phyloP scores from a whole-genome alignment of 2,888 invertebrate species.

The Allacma fusca region DNA sequence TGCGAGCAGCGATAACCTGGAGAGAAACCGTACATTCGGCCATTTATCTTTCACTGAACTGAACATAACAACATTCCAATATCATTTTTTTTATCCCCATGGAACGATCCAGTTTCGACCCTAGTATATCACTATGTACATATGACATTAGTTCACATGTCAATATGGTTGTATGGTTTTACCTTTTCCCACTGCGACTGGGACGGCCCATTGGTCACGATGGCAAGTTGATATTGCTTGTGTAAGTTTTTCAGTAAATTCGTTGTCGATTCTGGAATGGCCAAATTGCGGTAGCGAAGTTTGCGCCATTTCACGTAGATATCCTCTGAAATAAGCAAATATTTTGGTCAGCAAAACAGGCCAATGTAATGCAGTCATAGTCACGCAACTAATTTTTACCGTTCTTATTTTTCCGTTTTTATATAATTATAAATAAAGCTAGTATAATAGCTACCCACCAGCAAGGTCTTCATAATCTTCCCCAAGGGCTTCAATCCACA shows the following conservation, averaged over 20 bases:
- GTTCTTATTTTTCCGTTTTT: too few species aligned
- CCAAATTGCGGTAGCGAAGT: conserved; percentile 79
- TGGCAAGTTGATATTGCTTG: conserved; percentile 75
- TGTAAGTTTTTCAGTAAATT: conserved; percentile 75
- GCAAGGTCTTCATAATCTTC: conserved; percentile 76
- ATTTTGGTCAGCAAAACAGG: too few species aligned
- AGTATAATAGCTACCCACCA: conserved; percentile 66
- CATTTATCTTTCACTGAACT: conserved; percentile 2
- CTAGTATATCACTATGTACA: neutral
- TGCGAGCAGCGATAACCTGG: neutral
- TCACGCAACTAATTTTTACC: too few species aligned
- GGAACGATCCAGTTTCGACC: neutral
- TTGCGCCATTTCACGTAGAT: conserved; percentile 81
- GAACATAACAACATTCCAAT: conserved; percentile 24
- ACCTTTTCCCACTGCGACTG: conserved; percentile 90
- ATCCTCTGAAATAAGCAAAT: conserved; percentile 66
- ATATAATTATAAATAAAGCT: too few species aligned
- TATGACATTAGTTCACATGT: conserved; percentile 6
- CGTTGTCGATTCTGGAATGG: conserved; percentile 74
- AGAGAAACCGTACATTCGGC: conserved; percentile 3
- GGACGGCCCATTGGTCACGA: conserved; percentile 88
- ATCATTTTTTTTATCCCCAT: neutral
- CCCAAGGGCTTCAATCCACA: conserved; percentile 82
- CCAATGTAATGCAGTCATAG: too few species aligned
- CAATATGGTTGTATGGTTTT: conserved; percentile 57